Evolutionary conservation across 1,140 invertebrate species (phyloP).

Genomic region (Microplitis mediator): DNA sequence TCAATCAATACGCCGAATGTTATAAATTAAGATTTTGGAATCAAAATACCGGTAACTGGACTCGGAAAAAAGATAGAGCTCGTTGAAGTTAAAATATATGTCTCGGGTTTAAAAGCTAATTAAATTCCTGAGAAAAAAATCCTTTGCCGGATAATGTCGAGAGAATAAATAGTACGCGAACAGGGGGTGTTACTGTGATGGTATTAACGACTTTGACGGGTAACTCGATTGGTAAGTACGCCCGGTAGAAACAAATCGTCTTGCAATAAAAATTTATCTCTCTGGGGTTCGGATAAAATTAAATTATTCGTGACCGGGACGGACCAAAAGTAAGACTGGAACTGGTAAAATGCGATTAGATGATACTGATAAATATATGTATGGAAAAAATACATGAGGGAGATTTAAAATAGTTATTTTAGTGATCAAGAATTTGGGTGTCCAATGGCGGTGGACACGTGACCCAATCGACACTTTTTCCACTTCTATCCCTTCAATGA

Average conservation of each 20-base stretch:
- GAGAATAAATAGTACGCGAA: background rate
- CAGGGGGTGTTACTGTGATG: background rate
- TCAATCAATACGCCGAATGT: too few relatives aligned
- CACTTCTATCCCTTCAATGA: conserved; percentile 36
- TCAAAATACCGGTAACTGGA: too few relatives aligned
- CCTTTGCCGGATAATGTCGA: background rate
- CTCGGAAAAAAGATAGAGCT: too few relatives aligned
- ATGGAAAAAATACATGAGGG: too few relatives aligned
- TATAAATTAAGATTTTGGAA: too few relatives aligned
- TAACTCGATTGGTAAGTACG: background rate
- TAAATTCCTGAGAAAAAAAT: too few relatives aligned
- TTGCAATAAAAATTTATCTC: background rate
- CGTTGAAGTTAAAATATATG: too few relatives aligned
- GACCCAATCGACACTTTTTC: background rate
- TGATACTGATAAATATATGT: too few relatives aligned
- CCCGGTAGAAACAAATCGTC: too few relatives aligned
- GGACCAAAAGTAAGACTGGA: conserved; percentile 9
- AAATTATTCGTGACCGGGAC: conserved; percentile 14
- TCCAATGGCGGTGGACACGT: conserved; percentile 2
- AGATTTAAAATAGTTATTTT: too few relatives aligned
- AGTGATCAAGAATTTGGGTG: too few relatives aligned
- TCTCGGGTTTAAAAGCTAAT: too few relatives aligned
- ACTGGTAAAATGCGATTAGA: conserved; percentile 28
- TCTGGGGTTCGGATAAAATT: background rate
- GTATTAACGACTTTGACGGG: background rate